Percentiles rank a stretch among this genome's conserved stretches.
Evolutionary conservation across 2,888 invertebrate species (phyloP).

Genomic region (Phlogophora meticulosa): DNA sequence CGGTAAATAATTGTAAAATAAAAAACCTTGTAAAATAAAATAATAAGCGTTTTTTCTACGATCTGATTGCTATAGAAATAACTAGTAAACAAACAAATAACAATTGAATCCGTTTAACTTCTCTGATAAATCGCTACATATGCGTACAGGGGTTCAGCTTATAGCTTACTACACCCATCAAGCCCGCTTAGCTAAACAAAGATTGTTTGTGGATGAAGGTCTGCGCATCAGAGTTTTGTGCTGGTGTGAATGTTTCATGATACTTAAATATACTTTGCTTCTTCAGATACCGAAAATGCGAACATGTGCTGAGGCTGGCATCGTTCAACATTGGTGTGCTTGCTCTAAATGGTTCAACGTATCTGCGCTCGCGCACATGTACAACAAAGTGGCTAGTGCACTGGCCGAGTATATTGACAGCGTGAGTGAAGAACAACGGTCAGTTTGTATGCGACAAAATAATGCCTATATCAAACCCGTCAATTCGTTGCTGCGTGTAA

Average conservation of each 20-base stretch:
- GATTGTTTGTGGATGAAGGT: not conserved
- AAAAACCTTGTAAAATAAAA: not conserved
- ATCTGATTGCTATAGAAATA: too few relatives aligned
- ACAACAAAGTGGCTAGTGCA: constrained; percentile 90
- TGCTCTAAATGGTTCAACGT: constrained; percentile 95
- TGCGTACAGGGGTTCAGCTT: too few relatives aligned
- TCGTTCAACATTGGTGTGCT: constrained; percentile 98
- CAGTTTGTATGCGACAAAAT: constrained; percentile 2
- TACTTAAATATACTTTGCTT: constrained; percentile 16
- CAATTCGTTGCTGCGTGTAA: not conserved
- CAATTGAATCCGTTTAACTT: too few relatives aligned
- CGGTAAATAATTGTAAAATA: constrained; percentile 78
- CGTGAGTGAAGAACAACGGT: constrained; percentile 71
- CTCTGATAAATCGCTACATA: too few relatives aligned
- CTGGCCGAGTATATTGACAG: constrained; percentile 90
- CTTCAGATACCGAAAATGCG: constrained; percentile 93
- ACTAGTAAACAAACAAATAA: too few relatives aligned
- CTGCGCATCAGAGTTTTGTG: too few relatives aligned
- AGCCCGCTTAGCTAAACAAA: not conserved
- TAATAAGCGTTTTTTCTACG: too few relatives aligned
- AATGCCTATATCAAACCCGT: not conserved
- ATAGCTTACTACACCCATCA: not conserved
- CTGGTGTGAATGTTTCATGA: not conserved
- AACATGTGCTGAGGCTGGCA: constrained; percentile 96
- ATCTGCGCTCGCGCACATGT: constrained; percentile 84